Percentiles rank a stretch among this genome's conserved stretches.
Conservation (phyloP, 2,113 vertebrate species). For the Protomyctophum bolini region DNA sequence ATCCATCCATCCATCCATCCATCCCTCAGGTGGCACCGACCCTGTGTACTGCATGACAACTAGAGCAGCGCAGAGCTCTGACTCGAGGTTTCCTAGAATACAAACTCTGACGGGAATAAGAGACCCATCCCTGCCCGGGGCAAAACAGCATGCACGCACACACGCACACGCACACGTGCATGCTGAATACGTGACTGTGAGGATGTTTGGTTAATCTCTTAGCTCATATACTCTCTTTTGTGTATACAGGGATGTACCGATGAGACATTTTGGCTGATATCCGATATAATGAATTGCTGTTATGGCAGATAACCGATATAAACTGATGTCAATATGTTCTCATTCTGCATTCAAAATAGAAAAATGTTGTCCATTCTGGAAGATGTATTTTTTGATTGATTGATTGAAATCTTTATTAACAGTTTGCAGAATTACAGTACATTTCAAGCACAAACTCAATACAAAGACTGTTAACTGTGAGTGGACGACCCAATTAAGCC, state of each 20-base stretch:
- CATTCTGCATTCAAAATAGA: background rate
- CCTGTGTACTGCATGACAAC: background rate
- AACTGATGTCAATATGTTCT: too few species aligned
- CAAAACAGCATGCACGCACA: background rate
- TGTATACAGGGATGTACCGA: background rate
- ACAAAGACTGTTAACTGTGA: too few species aligned
- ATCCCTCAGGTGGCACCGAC: background rate
- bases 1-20: background rate
- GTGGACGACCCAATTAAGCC: too few species aligned
- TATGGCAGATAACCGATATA: background rate
- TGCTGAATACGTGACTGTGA: conserved; percentile 10
- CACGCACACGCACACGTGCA: background rate
- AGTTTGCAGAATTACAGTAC: too few species aligned
- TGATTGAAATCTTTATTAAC: too few species aligned
- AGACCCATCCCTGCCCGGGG: conserved; percentile 33
- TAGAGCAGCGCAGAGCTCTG: background rate
- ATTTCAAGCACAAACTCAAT: too few species aligned
- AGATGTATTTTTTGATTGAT: too few species aligned
- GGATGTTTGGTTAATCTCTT: conserved; percentile 17
- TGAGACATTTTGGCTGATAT: too few species aligned
- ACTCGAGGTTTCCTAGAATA: conserved; percentile 12
- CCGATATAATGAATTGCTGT: too few species aligned
- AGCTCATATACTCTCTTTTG: background rate
- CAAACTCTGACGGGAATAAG: conserved; percentile 19
- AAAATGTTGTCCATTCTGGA: background rate